phyloP scores from a whole-genome alignment of 2,888 invertebrate species.

The Aplocera efformata region DNA sequence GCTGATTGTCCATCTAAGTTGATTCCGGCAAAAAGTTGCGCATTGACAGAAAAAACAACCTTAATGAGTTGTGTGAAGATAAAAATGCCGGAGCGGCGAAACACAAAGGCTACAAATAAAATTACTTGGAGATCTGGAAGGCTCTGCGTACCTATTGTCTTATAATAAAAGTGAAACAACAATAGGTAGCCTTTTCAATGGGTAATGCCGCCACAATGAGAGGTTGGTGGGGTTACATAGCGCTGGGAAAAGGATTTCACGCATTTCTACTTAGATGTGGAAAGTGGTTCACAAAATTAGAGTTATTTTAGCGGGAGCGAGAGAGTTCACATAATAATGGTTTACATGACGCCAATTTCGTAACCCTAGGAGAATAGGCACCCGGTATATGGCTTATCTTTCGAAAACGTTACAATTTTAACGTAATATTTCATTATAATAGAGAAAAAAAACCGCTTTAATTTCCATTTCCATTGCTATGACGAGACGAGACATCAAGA shows the following conservation, averaged over 20 bases:
- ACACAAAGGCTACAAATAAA: conserved; percentile 72
- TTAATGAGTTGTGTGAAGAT: conserved; percentile 69
- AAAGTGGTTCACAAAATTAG: no score
- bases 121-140: conserved; percentile 32
- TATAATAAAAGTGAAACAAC: conserved; percentile 77
- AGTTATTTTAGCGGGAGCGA: no score
- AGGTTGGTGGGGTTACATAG: conserved; percentile 43
- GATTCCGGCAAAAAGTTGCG: conserved; percentile 40
- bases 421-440: no score
- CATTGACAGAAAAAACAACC: conserved; percentile 36
- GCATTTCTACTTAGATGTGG: background rate
- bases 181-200: conserved; percentile 79
- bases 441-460: no score
- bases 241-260: conserved; percentile 5
- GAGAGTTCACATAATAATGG: no score
- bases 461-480: no score
- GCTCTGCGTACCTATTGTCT: conserved; percentile 70
- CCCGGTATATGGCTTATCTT: no score
- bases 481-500: no score
- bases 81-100: conserved; percentile 66
- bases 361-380: no score
- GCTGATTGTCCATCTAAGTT: conserved; percentile 39
- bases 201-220: conserved; percentile 75
- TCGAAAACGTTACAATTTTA: no score
- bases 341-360: no score